phyloP scores from a whole-genome alignment of 2,113 vertebrate genomes.

The Brienomyrus longianalis region DNA sequence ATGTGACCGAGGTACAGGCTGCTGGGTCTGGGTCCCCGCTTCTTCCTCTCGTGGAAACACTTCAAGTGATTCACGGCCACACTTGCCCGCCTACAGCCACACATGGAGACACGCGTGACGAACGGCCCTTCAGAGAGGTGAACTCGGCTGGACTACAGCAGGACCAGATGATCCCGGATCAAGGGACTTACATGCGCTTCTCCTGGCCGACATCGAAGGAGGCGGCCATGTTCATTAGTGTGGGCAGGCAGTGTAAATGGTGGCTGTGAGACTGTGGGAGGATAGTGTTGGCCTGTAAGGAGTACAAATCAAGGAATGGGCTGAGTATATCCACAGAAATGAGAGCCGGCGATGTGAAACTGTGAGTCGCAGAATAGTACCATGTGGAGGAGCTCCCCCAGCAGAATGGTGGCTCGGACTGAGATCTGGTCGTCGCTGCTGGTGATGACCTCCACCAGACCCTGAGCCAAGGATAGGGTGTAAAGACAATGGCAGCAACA shows the following conservation, averaged over 20 bases:
- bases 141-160: neutral
- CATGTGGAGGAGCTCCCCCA: slow-evolving; percentile 97
- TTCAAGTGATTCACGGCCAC: slow-evolving; percentile 76
- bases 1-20: slow-evolving; percentile 81
- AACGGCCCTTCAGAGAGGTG: neutral
- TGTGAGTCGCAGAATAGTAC: slow-evolving; percentile 51
- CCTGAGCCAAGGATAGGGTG: slow-evolving; percentile 51
- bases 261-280: slow-evolving; percentile 95
- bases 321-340: slow-evolving; percentile 14
- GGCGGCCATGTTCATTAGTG: slow-evolving; percentile 93
- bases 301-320: neutral
- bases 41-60: slow-evolving; percentile 81
- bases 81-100: slow-evolving; percentile 65
- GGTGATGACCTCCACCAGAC: slow-evolving; percentile 92
- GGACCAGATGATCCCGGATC: neutral
- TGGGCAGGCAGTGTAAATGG: slow-evolving; percentile 92
- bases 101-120: neutral
- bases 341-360: slow-evolving; percentile 3
- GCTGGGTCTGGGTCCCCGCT: slow-evolving; percentile 71
- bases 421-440: slow-evolving; percentile 87
- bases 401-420: slow-evolving; percentile 85
- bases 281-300: slow-evolving; percentile 84
- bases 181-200: slow-evolving; percentile 80
- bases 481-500: neutral
- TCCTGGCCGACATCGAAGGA: slow-evolving; percentile 92